phyloP scores from a whole-genome alignment of 2,888 invertebrate genomes.

The Flexamia atlantica region DNA sequence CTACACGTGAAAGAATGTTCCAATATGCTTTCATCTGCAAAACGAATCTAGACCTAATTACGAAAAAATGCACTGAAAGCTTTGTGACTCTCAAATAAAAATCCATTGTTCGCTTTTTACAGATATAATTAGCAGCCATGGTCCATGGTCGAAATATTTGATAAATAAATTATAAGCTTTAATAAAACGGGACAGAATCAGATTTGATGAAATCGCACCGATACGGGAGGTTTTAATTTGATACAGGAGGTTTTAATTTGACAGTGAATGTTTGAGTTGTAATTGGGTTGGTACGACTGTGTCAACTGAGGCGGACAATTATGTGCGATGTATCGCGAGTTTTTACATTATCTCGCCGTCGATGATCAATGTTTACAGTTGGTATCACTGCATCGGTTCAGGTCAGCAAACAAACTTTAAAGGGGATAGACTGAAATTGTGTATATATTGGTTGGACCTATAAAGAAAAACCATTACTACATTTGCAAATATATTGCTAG shows the following conservation, averaged over 20 bases:
- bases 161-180: constrained; percentile 40
- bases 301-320: constrained; percentile 28
- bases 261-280: too few species aligned
- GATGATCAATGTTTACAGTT: constrained; percentile 32
- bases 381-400: not conserved
- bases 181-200: constrained; percentile 16
- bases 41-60: constrained; percentile 15
- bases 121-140: constrained; percentile 14
- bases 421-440: not conserved
- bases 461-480: too few species aligned
- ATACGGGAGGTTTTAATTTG: constrained; percentile 39
- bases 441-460: too few species aligned
- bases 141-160: constrained; percentile 35
- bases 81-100: constrained; percentile 14
- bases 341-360: constrained; percentile 1
- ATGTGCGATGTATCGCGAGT: constrained; percentile 13
- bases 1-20: not conserved
- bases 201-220: constrained; percentile 45
- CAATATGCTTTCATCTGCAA: not conserved
- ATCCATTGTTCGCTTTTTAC: constrained; percentile 22
- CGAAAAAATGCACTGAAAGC: constrained; percentile 31
- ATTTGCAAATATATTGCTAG: too few species aligned
- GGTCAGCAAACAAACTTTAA: not conserved
- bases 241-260: constrained; percentile 45
- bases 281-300: constrained; percentile 37